phyloP scores from a whole-genome alignment of 2,113 vertebrate genomes.

The Rhinogobius similis region DNA sequence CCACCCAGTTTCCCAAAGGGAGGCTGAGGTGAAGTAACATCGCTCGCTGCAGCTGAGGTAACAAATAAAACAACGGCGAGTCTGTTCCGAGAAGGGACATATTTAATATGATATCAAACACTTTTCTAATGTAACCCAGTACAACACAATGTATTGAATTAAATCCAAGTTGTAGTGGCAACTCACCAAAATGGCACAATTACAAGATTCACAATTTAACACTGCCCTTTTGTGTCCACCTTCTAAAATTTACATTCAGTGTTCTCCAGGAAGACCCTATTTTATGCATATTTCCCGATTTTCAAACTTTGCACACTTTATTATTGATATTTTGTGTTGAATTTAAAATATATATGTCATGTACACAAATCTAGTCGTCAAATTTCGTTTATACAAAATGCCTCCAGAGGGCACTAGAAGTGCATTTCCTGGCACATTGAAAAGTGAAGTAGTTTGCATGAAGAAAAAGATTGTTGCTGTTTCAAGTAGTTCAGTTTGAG shows the following conservation, averaged over 20 bases:
- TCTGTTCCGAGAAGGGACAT: slow-evolving; percentile 7
- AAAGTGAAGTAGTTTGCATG: neutral
- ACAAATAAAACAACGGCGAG: slow-evolving; percentile 22
- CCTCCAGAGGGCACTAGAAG: neutral
- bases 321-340: too few species aligned
- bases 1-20: slow-evolving; percentile 37
- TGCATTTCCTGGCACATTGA: neutral
- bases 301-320: neutral
- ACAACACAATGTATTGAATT: slow-evolving; percentile 13
- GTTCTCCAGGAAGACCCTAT: neutral
- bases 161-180: neutral
- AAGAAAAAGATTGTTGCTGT: neutral
- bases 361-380: too few species aligned
- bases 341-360: too few species aligned
- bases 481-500: neutral
- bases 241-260: neutral
- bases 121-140: slow-evolving; percentile 17
- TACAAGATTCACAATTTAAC: neutral
- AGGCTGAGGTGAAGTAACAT: slow-evolving; percentile 17
- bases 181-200: neutral
- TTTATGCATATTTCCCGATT: neutral
- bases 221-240: too few species aligned
- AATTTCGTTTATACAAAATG: neutral
- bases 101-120: slow-evolving; percentile 25
- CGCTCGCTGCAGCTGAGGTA: slow-evolving; percentile 28